Percentiles rank a stretch among this genome's conserved stretches.
Evolutionary conservation across 2,888 invertebrate genomes (phyloP).

Genomic region (Phortica okadai): DNA sequence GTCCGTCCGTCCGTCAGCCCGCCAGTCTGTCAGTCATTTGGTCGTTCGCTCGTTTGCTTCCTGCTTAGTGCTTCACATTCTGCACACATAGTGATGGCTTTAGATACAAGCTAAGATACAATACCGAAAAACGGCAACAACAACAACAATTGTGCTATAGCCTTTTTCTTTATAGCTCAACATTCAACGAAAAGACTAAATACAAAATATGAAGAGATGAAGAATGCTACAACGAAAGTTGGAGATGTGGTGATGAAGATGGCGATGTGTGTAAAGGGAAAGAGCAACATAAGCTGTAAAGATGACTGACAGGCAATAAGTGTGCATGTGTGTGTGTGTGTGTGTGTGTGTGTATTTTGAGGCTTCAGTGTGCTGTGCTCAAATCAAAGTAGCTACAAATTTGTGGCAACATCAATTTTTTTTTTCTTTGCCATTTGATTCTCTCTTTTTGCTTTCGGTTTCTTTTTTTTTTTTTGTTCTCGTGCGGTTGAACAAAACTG

Average conservation of each 20-base stretch:
- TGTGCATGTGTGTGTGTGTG: neutral
- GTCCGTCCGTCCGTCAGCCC: neutral
- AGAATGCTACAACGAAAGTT: neutral
- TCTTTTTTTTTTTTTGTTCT: no score
- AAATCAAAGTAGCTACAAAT: slow-evolving; percentile 34
- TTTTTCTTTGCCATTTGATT: slow-evolving; percentile 2
- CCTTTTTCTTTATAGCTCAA: no score
- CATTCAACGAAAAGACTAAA: no score
- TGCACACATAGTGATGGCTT: neutral
- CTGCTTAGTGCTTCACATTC: neutral
- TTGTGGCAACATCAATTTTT: slow-evolving; percentile 41
- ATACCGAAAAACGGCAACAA: neutral
- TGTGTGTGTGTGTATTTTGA: neutral
- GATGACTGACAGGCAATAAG: no score
- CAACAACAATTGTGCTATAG: neutral
- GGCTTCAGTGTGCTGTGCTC: neutral
- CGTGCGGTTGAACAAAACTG: neutral
- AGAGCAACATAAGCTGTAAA: neutral
- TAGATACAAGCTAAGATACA: slow-evolving; percentile 1
- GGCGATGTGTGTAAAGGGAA: neutral
- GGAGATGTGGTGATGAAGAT: neutral
- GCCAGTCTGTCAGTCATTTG: neutral
- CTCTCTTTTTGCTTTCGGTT: neutral
- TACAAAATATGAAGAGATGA: no score
- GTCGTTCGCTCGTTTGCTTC: neutral